A percentile compares a stretch with the other conserved stretches of the same genome.
phyloP scores from a whole-genome alignment of 2,888 invertebrate genomes.

The Diplazon laetatorius region DNA sequence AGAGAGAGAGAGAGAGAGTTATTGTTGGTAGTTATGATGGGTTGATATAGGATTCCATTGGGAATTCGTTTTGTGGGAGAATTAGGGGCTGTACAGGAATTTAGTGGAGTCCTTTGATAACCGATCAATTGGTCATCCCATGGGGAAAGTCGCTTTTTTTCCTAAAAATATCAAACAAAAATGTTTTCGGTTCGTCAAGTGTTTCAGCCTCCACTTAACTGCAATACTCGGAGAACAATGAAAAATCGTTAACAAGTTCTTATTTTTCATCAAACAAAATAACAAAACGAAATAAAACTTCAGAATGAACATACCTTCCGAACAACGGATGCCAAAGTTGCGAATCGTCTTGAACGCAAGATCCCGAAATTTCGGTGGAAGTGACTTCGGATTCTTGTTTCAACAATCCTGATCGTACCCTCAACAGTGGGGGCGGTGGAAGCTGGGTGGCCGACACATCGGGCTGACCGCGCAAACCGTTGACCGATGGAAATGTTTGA shows the following conservation, averaged over 20 bases:
- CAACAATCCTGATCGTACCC: constrained; percentile 77
- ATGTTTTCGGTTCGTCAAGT: too few relatives aligned
- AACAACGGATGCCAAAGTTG: constrained; percentile 94
- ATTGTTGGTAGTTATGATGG: too few relatives aligned
- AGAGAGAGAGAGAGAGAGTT: too few relatives aligned
- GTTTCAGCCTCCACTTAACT: background rate
- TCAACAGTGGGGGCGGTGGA: constrained; percentile 72
- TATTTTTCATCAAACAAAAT: background rate
- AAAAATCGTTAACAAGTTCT: background rate
- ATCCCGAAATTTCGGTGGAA: constrained; percentile 75
- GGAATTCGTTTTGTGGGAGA: too few relatives aligned
- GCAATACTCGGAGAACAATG: background rate
- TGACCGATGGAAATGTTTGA: constrained; percentile 30
- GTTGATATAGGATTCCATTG: too few relatives aligned
- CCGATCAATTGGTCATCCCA: too few relatives aligned
- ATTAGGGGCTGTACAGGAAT: too few relatives aligned
- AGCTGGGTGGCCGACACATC: constrained; percentile 47
- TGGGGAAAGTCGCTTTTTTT: too few relatives aligned
- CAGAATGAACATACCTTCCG: constrained; percentile 83
- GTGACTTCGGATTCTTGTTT: constrained; percentile 80
- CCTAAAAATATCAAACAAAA: too few relatives aligned
- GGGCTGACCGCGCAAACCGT: constrained; percentile 45
- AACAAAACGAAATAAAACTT: background rate
- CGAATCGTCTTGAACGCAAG: constrained; percentile 79
- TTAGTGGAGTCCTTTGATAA: too few relatives aligned